Percentiles rank a stretch among this genome's conserved stretches.
These are phyloP conservation scores for Atherinosoma microstoma DNA, from an alignment of 2,797 vertebrate genomes.

Conservation along the genomic window DNA sequence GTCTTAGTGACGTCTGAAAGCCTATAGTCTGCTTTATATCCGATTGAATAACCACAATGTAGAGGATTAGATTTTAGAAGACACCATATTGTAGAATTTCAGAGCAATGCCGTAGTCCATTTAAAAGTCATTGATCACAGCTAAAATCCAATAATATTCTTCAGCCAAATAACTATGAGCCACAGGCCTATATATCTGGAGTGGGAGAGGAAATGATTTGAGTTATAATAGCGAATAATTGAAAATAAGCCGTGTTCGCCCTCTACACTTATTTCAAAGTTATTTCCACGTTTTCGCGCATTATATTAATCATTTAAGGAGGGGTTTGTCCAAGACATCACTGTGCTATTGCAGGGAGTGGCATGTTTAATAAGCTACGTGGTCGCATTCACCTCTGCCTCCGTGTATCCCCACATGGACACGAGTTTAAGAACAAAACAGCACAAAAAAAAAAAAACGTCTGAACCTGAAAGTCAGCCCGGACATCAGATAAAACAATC, in stretches of 20 bases:
- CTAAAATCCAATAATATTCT: not conserved
- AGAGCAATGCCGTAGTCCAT: not conserved
- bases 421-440: not conserved
- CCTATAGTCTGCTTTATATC: conserved; percentile 16
- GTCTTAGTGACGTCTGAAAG: conserved; percentile 38
- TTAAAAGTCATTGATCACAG: conserved; percentile 15
- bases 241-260: not conserved
- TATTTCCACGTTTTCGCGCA: conserved; percentile 4
- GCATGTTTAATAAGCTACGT: conserved; percentile 76
- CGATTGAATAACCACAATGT: conserved; percentile 21
- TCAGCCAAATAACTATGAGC: conserved; percentile 4
- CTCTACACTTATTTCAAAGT: not conserved
- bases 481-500: conserved; percentile 45
- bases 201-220: conserved; percentile 6
- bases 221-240: not conserved
- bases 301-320: conserved; percentile 56
- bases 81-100: conserved; percentile 6
- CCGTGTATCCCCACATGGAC: conserved; percentile 4
- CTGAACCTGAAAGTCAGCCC: conserved; percentile 14
- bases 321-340: conserved; percentile 72
- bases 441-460: not conserved
- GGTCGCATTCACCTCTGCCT: conserved; percentile 60
- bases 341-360: conserved; percentile 84
- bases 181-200: not conserved
- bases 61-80: not conserved